Conservation (phyloP, 2,797 vertebrate genomes). For the Meda fulgida region DNA sequence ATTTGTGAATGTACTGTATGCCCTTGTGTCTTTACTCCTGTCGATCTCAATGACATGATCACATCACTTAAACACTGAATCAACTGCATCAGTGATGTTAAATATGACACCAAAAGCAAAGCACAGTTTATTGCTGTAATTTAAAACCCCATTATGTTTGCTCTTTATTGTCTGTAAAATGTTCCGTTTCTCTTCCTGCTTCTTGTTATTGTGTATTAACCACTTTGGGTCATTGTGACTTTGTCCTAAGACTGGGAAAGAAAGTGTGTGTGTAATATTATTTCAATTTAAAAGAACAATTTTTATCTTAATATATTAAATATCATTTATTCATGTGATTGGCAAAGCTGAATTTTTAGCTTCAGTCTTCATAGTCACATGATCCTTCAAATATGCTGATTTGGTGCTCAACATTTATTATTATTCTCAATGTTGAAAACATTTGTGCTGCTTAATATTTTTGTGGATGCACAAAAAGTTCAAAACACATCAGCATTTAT, state of each 20-base stretch:
- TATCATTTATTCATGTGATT: not conserved
- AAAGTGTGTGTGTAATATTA: not conserved
- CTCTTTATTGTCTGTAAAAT: not conserved
- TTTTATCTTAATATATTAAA: not conserved
- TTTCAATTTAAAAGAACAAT: not conserved
- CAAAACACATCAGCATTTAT: no score
- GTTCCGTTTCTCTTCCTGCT: not conserved
- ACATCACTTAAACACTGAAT: not conserved
- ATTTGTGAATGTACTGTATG: not conserved
- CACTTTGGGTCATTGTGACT: not conserved
- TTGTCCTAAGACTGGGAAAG: not conserved
- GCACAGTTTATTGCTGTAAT: not conserved
- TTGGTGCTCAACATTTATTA: not conserved
- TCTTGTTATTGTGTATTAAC: not conserved
- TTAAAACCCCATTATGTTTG: not conserved
- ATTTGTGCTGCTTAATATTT: not conserved
- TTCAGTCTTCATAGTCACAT: not conserved
- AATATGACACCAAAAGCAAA: not conserved
- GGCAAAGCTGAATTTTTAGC: not conserved
- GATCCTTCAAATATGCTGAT: not conserved
- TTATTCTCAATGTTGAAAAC: not conserved
- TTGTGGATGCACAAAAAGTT: no score
- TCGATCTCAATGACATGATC: not conserved
- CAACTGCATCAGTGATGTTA: not conserved
- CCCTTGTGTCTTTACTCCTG: not conserved